Evolutionary conservation across 2,888 invertebrate species (phyloP).

Genomic region (Periphyllus acericola): DNA sequence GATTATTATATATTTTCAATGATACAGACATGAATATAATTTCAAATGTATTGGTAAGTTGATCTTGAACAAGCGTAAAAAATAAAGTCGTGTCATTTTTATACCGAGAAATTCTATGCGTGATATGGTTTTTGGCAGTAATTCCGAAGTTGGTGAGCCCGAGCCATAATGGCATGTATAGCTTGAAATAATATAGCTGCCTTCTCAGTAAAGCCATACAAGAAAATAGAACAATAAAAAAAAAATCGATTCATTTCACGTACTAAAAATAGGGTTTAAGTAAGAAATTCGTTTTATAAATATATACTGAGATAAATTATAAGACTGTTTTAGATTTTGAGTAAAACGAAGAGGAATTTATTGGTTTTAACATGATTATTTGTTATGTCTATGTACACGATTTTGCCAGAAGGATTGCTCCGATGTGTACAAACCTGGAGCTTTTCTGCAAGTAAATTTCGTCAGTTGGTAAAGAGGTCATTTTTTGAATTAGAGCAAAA

Average conservation of each 20-base stretch:
- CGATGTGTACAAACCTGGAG: no score
- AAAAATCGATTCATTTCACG: constrained; percentile 44
- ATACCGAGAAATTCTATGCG: constrained; percentile 38
- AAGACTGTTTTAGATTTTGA: no score
- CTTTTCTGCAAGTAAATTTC: no score
- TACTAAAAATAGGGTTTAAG: constrained; percentile 1
- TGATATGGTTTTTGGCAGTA: constrained; percentile 26
- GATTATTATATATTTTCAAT: neutral
- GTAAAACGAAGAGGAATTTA: no score
- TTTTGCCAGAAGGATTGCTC: no score
- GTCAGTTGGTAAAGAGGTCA: no score
- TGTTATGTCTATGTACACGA: no score
- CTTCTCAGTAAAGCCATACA: constrained; percentile 42
- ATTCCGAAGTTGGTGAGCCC: constrained; percentile 4
- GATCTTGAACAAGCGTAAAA: neutral
- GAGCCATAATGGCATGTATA: neutral
- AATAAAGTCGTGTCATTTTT: neutral
- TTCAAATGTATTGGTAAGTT: neutral
- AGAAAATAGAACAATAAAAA: neutral
- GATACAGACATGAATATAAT: neutral
- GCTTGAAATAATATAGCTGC: constrained; percentile 24
- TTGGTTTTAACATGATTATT: no score
- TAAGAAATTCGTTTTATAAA: neutral
- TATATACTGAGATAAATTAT: neutral
- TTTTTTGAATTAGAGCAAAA: no score